Evolutionary conservation across 2,797 vertebrate genomes (phyloP).

Genomic region (Melanotaenia nigrans): DNA sequence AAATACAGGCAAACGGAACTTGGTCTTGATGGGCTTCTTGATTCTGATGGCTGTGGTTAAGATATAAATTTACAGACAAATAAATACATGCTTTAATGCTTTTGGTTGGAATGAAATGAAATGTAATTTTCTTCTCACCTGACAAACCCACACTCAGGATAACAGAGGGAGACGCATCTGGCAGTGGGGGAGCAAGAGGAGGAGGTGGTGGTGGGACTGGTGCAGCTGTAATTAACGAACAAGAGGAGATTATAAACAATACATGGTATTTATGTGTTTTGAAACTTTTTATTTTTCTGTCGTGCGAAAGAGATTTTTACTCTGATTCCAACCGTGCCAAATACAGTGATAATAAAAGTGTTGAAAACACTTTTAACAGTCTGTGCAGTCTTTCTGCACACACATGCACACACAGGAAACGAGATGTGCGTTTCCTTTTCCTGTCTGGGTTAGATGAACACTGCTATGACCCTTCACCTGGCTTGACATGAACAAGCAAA

Average conservation of each 20-base stretch:
- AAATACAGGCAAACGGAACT: conserved; percentile 96
- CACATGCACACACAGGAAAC: conserved; percentile 70
- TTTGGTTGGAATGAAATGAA: neutral
- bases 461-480: conserved; percentile 50
- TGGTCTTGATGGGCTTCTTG: conserved; percentile 99
- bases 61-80: neutral
- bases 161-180: conserved; percentile 89
- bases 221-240: conserved; percentile 50
- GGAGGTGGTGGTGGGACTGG: conserved; percentile 74
- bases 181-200: conserved; percentile 84
- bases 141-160: conserved; percentile 92
- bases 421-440: conserved; percentile 73
- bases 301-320: conserved; percentile 8
- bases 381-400: conserved; percentile 22
- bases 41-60: conserved; percentile 89
- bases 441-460: conserved; percentile 64
- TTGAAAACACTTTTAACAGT: conserved; percentile 8
- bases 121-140: conserved; percentile 76
- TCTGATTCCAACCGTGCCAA: neutral
- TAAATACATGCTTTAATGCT: neutral
- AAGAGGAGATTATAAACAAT: conserved; percentile 4
- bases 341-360: conserved; percentile 6
- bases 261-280: neutral
- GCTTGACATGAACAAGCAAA: conserved; percentile 40
- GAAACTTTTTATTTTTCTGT: neutral